These are phyloP conservation scores for Myrmophylax atrothorax DNA, from an alignment of 2,113 vertebrate genomes.

Conservation along the genomic window DNA sequence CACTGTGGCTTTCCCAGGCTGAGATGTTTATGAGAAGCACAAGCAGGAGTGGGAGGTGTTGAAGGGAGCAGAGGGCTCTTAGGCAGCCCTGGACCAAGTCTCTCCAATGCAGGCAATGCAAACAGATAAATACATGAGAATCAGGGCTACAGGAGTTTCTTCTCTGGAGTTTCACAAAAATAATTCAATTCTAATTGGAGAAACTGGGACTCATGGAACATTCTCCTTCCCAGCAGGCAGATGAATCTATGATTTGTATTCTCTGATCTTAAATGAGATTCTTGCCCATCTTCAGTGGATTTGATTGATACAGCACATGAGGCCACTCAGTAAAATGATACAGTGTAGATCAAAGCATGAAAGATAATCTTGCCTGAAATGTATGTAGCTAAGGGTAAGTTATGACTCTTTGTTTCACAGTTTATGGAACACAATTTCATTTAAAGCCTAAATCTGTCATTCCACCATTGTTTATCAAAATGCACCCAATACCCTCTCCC, in stretches of 20 bases:
- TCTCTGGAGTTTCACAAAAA: slow-evolving; percentile 43
- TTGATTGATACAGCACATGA: slow-evolving; percentile 75
- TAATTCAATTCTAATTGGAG: slow-evolving; percentile 61
- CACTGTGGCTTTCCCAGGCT: background rate
- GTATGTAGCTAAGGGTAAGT: slow-evolving; percentile 69
- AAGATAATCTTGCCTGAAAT: slow-evolving; percentile 76
- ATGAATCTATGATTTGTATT: slow-evolving; percentile 71
- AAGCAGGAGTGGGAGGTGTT: background rate
- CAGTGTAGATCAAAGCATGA: slow-evolving; percentile 75
- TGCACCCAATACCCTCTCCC: slow-evolving; percentile 20
- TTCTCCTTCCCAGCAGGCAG: slow-evolving; percentile 63
- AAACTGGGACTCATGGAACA: slow-evolving; percentile 43
- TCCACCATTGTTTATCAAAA: slow-evolving; percentile 78
- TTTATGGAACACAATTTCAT: slow-evolving; percentile 80
- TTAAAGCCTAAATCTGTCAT: slow-evolving; percentile 79
- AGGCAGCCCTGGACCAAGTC: background rate
- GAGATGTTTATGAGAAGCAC: background rate
- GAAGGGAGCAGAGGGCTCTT: background rate
- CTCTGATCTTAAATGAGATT: slow-evolving; percentile 73
- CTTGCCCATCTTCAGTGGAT: slow-evolving; percentile 52
- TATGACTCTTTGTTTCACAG: slow-evolving; percentile 80
- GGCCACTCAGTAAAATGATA: slow-evolving; percentile 76
- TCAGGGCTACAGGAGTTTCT: background rate
- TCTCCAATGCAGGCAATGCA: fast-evolving
- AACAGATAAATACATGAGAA: background rate